A percentile compares a stretch with the other conserved stretches of the same genome.
phyloP scores from a whole-genome alignment of 2,888 invertebrate genomes.

The Antheraea assamensis region DNA sequence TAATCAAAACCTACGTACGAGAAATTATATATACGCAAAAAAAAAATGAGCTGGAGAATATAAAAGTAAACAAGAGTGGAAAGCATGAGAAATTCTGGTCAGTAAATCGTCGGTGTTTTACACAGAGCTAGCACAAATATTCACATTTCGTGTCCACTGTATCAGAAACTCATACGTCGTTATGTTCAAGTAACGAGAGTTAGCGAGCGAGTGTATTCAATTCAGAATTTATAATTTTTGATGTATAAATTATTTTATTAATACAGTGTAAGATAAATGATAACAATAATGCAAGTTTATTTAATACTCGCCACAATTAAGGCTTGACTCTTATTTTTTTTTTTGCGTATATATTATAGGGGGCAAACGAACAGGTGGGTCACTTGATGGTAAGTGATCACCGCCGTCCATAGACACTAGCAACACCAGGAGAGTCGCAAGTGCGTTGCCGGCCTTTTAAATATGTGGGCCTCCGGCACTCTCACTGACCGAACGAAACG shows the following conservation, averaged over 20 bases:
- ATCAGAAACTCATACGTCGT: conserved; percentile 67
- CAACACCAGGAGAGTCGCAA: too few relatives aligned
- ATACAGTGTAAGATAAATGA: too few relatives aligned
- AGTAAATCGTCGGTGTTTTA: conserved; percentile 55
- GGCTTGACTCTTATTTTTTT: too few relatives aligned
- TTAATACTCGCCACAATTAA: too few relatives aligned
- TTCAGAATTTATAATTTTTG: background rate
- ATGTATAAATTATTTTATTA: background rate
- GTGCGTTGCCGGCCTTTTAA: too few relatives aligned
- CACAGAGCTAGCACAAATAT: conserved; percentile 60
- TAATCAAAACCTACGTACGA: background rate
- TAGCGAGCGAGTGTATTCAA: conserved; percentile 21
- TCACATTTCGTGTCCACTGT: conserved; percentile 60
- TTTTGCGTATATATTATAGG: too few relatives aligned
- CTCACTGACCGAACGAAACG: too few relatives aligned
- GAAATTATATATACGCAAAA: background rate
- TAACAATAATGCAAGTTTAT: too few relatives aligned
- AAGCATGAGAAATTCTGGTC: conserved; percentile 29
- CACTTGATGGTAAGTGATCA: too few relatives aligned
- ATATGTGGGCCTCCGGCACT: too few relatives aligned
- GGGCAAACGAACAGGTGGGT: too few relatives aligned
- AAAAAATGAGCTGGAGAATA: background rate
- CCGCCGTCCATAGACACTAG: too few relatives aligned
- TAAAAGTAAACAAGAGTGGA: conserved; percentile 8
- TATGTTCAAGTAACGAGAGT: conserved; percentile 27